Conservation (phyloP, 1,140 invertebrate species). For the Drosophila hydei region DNA sequence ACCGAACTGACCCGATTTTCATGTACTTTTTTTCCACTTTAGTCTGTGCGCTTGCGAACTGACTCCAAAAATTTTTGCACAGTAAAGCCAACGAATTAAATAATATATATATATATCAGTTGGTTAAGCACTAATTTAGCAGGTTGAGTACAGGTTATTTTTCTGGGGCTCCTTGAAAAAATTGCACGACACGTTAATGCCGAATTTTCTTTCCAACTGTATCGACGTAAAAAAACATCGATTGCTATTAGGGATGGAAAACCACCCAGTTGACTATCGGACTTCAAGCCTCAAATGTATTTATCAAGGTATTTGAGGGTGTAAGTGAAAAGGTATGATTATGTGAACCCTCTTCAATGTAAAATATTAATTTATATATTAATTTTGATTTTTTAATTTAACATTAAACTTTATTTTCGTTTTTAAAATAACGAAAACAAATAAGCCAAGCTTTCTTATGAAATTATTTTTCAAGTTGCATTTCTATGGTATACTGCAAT, state of each 20-base stretch:
- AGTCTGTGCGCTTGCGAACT: slow-evolving; percentile 21
- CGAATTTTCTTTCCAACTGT: slow-evolving; percentile 28
- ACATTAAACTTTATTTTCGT: no score
- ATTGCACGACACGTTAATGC: slow-evolving; percentile 33
- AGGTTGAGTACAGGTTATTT: not conserved
- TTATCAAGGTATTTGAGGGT: not conserved
- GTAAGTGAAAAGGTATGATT: not conserved
- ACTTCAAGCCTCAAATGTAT: not conserved
- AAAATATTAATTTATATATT: no score
- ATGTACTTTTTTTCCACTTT: slow-evolving; percentile 18
- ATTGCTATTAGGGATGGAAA: slow-evolving; percentile 5
- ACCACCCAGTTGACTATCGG: not conserved
- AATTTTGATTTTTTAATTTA: no score
- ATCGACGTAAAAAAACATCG: slow-evolving; percentile 22
- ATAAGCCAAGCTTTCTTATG: no score
- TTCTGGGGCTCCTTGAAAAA: slow-evolving; percentile 15
- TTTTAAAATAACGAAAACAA: no score
- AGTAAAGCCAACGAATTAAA: not conserved
- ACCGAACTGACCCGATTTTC: slow-evolving; percentile 4
- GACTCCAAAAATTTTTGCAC: not conserved
- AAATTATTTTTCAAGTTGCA: no score
- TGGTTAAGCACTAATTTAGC: slow-evolving; percentile 12
- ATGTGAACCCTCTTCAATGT: not conserved
- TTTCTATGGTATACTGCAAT: no score
- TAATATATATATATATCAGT: not conserved